phyloP scores from a whole-genome alignment of 2,888 invertebrate genomes.

The Sthenelais limicola region DNA sequence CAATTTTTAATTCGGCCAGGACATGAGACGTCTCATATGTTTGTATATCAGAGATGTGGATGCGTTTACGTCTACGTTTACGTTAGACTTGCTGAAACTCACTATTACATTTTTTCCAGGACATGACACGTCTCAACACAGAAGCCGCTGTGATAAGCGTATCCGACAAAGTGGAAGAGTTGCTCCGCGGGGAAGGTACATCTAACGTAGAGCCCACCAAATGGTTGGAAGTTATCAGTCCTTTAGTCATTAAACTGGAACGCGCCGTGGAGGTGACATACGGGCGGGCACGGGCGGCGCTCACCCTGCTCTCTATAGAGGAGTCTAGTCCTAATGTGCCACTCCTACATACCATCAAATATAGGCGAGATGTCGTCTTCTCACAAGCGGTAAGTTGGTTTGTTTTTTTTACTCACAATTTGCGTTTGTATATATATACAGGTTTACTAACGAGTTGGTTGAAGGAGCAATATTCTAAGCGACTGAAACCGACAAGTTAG shows the following conservation, averaged over 20 bases:
- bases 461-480: too few species aligned
- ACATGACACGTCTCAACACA: constrained; percentile 87
- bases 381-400: constrained; percentile 78
- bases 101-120: constrained; percentile 67
- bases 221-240: constrained; percentile 84
- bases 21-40: too few species aligned
- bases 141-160: constrained; percentile 91
- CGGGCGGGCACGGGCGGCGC: constrained; percentile 83
- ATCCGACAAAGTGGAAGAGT: constrained; percentile 85
- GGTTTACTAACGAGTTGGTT: too few species aligned
- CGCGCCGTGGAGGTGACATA: constrained; percentile 65
- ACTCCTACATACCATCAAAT: constrained; percentile 64
- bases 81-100: too few species aligned
- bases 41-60: too few species aligned
- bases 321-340: constrained; percentile 63
- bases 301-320: constrained; percentile 74
- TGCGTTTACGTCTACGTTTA: too few species aligned
- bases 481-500: too few species aligned
- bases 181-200: constrained; percentile 66
- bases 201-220: constrained; percentile 35
- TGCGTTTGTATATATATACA: too few species aligned
- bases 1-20: too few species aligned
- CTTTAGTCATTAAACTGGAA: constrained; percentile 85
- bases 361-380: constrained; percentile 70
- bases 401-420: too few species aligned